Percentiles rank a stretch among this genome's conserved stretches.
These are phyloP conservation scores for Octodonta nipae DNA, from an alignment of 2,888 invertebrate genomes.

Conservation along the genomic window DNA sequence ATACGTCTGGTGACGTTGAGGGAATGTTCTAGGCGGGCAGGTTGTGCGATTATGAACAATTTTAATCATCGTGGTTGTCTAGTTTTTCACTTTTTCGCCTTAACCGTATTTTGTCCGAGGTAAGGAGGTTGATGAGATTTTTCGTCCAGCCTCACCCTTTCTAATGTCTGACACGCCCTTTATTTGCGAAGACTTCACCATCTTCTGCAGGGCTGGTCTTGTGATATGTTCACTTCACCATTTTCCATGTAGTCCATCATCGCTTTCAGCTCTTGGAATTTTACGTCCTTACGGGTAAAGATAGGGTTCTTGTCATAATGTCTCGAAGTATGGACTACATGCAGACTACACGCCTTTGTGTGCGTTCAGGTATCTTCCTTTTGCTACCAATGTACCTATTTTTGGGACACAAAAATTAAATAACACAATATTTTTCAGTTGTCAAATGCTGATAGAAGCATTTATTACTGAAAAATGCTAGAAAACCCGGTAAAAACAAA, in stretches of 20 bases:
- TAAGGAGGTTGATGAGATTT: conserved; percentile 30
- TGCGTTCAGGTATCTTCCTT: conserved; percentile 81
- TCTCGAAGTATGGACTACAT: conserved; percentile 81
- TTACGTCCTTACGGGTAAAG: conserved; percentile 82
- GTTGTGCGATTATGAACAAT: conserved; percentile 40
- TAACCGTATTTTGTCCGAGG: conserved; percentile 43
- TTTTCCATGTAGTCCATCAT: conserved; percentile 92
- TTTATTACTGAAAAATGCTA: no score
- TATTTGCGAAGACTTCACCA: conserved; percentile 82
- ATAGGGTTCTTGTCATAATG: conserved; percentile 86
- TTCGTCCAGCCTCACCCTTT: conserved; percentile 39
- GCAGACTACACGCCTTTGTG: conserved; percentile 91
- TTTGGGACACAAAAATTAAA: conserved; percentile 37
- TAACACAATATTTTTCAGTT: conserved; percentile 37
- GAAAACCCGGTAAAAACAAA: no score
- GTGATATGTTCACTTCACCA: conserved; percentile 85
- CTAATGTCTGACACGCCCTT: conserved; percentile 81
- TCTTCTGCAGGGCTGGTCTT: conserved; percentile 82
- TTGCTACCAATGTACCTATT: conserved; percentile 69
- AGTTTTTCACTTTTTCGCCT: conserved; percentile 49
- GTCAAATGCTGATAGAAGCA: no score
- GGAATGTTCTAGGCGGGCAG: conserved; percentile 37
- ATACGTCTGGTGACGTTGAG: conserved; percentile 29
- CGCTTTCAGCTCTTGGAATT: conserved; percentile 76
- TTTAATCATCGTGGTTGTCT: conserved; percentile 43